Evolutionary conservation across 1,140 invertebrate species (phyloP).

Genomic region (Drosophila pandora): DNA sequence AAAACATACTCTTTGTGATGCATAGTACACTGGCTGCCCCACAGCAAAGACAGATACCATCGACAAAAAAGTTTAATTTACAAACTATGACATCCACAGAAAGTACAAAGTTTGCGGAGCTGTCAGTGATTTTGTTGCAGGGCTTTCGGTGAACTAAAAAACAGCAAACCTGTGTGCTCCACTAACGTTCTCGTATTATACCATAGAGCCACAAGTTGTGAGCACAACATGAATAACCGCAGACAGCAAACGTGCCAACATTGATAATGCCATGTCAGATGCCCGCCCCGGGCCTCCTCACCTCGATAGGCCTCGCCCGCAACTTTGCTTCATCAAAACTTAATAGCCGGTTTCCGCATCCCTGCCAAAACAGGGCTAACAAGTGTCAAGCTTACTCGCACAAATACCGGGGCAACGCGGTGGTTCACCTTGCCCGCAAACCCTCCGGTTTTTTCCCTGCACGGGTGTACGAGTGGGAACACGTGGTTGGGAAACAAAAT

Average conservation of each 20-base stretch:
- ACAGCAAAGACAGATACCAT: slow-evolving; percentile 19
- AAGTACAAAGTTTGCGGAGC: slow-evolving; percentile 42
- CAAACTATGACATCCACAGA: slow-evolving; percentile 31
- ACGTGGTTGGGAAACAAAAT: slow-evolving; percentile 44
- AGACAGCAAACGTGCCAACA: slow-evolving; percentile 53
- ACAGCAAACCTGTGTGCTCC: slow-evolving; percentile 2
- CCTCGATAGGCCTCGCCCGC: slow-evolving; percentile 43
- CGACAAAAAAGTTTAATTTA: slow-evolving; percentile 42
- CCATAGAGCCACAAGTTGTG: slow-evolving; percentile 5
- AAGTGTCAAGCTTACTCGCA: slow-evolving; percentile 58
- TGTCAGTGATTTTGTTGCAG: slow-evolving; percentile 50
- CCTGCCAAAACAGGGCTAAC: slow-evolving; percentile 55
- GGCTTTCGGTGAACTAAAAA: slow-evolving; percentile 6
- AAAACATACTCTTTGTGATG: slow-evolving; percentile 1
- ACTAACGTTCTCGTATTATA: no score
- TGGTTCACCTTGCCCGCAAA: not conserved
- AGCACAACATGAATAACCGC: slow-evolving; percentile 24
- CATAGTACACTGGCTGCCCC: not conserved
- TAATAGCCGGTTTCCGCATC: slow-evolving; percentile 72
- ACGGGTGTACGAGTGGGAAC: slow-evolving; percentile 26
- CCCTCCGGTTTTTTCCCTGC: not conserved
- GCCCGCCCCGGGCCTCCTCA: slow-evolving; percentile 9
- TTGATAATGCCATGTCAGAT: slow-evolving; percentile 59
- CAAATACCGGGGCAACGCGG: slow-evolving; percentile 16
- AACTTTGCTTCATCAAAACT: slow-evolving; percentile 71